These are phyloP conservation scores for Epinephelus moara DNA, from an alignment of 2,113 vertebrate genomes.

Conservation along the genomic window DNA sequence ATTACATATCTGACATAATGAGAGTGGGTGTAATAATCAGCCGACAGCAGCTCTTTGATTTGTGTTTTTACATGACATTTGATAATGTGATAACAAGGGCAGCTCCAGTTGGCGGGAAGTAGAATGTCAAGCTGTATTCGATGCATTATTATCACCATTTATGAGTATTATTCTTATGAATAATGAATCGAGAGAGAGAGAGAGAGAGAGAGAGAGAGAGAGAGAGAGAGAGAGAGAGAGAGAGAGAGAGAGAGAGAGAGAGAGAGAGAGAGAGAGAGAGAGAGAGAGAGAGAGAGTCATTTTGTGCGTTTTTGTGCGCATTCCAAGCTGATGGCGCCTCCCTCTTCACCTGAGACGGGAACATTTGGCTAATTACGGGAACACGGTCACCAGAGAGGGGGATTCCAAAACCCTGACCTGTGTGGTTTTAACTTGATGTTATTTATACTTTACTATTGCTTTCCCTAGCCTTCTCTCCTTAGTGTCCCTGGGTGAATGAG, in stretches of 20 bases:
- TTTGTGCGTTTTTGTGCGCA: not conserved
- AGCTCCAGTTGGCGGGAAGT: not conserved
- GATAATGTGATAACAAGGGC: not conserved
- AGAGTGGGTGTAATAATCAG: not conserved
- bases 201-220: not conserved
- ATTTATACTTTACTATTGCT: slow-evolving; percentile 41
- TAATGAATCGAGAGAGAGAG: not conserved
- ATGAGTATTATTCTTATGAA: not conserved
- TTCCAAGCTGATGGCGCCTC: not conserved
- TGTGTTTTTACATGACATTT: slow-evolving; percentile 1
- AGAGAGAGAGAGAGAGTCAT: not conserved
- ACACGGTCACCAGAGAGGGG: slow-evolving; percentile 14
- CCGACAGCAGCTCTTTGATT: not conserved
- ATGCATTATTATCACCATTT: not conserved
- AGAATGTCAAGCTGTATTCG: not conserved
- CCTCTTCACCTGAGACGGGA: slow-evolving; percentile 24
- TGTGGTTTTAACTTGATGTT: slow-evolving; percentile 31
- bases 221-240: not conserved
- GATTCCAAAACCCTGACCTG: slow-evolving; percentile 16
- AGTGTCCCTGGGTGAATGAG: slow-evolving; percentile 16
- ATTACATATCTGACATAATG: not conserved
- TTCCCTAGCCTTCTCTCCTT: not conserved
- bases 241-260: not conserved
- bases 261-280: not conserved
- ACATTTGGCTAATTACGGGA: slow-evolving; percentile 40